Evolutionary conservation across 2,113 vertebrate species (phyloP).

Genomic region (Misgurnus mizolepis): DNA sequence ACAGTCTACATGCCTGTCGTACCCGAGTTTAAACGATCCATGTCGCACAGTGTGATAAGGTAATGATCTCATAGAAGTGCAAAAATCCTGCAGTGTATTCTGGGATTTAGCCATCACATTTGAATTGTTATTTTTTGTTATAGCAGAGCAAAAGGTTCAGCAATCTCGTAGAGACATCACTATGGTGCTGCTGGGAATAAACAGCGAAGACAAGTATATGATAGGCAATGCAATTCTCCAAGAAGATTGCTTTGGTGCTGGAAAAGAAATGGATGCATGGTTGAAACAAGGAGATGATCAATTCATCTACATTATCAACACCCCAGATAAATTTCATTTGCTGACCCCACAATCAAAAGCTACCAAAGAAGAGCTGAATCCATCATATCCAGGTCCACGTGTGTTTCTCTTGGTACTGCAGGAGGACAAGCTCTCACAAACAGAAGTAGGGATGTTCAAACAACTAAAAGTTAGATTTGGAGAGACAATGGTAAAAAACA

Average conservation of each 20-base stretch:
- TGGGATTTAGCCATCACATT: no score
- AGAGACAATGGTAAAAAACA: background rate
- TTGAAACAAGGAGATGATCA: background rate
- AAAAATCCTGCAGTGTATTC: no score
- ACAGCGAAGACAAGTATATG: background rate
- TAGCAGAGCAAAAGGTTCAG: background rate
- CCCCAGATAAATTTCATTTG: conserved; percentile 1
- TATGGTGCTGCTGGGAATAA: background rate
- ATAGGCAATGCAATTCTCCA: conserved; percentile 7
- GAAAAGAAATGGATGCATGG: background rate
- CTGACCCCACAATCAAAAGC: background rate
- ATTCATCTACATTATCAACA: conserved; percentile 1
- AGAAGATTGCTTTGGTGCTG: background rate
- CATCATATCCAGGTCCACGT: background rate
- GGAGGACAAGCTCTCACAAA: background rate
- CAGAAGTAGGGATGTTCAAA: background rate
- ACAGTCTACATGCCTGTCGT: no score
- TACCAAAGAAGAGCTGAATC: background rate
- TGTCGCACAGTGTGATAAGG: no score
- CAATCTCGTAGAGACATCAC: background rate
- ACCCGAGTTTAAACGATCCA: no score
- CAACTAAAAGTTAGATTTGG: background rate
- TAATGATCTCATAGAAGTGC: no score
- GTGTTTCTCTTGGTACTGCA: conserved; percentile 16
- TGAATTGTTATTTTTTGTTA: background rate